These are phyloP conservation scores for Neoniphon sammara DNA, from an alignment of 2,797 vertebrate species.

Conservation along the genomic window DNA sequence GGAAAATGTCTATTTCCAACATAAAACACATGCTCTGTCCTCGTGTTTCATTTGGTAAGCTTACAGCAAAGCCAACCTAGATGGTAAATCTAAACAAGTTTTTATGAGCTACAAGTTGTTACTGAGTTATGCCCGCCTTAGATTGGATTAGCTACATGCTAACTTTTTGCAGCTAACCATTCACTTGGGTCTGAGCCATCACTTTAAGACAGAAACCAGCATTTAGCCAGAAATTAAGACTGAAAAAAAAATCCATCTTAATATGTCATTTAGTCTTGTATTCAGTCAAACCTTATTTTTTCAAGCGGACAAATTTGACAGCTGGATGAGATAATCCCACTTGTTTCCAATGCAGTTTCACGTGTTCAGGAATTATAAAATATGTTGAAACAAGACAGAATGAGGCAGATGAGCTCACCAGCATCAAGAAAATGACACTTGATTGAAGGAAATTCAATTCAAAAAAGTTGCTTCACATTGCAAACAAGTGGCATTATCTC, in stretches of 20 bases:
- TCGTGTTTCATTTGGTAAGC: constrained; percentile 57
- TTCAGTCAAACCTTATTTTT: no score
- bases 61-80: constrained; percentile 58
- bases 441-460: no score
- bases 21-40: constrained; percentile 69
- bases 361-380: no score
- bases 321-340: background rate
- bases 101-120: constrained; percentile 49
- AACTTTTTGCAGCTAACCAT: constrained; percentile 50
- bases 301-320: no score
- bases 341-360: no score
- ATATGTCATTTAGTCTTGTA: no score
- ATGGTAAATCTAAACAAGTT: constrained; percentile 65
- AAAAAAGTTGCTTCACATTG: no score
- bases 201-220: constrained; percentile 34
- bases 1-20: constrained; percentile 74
- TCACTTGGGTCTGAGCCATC: constrained; percentile 31
- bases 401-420: no score
- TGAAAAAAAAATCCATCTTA: no score
- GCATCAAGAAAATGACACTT: no score
- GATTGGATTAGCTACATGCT: constrained; percentile 41
- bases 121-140: constrained; percentile 41
- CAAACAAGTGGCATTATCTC: no score
- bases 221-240: constrained; percentile 38
- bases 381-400: no score